These are phyloP conservation scores for Temnopleurus reevesii DNA, from an alignment of 53 echinoderm and acorn worm species.

Conservation along the genomic window DNA sequence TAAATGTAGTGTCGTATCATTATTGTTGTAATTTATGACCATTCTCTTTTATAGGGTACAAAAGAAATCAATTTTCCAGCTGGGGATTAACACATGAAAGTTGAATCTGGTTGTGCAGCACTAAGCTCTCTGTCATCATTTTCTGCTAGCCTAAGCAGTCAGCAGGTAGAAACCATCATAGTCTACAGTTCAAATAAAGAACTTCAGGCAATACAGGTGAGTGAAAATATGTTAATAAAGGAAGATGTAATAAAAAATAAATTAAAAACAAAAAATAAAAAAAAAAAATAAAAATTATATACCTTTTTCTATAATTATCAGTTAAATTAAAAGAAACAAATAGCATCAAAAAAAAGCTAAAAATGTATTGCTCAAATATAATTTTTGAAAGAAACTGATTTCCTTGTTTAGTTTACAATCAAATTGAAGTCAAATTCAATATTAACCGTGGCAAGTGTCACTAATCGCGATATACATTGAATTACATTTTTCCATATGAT, in stretches of 20 bases:
- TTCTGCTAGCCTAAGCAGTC: constrained; percentile 52
- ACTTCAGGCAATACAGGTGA: constrained; percentile 66
- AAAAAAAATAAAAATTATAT: too few species aligned
- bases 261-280: too few species aligned
- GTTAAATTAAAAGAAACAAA: too few species aligned
- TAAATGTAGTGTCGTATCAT: background rate
- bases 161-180: constrained; percentile 63
- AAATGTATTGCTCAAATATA: too few species aligned
- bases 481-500: background rate
- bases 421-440: too few species aligned
- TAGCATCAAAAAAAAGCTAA: too few species aligned
- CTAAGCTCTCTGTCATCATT: constrained; percentile 14
- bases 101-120: constrained; percentile 59
- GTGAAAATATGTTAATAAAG: constrained; percentile 15
- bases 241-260: too few species aligned
- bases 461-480: background rate
- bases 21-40: background rate
- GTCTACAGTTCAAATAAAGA: constrained; percentile 57
- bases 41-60: constrained; percentile 48
- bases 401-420: too few species aligned
- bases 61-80: constrained; percentile 44
- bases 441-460: too few species aligned
- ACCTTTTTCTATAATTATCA: too few species aligned
- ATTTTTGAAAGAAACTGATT: too few species aligned
- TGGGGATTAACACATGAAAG: constrained; percentile 59